phyloP scores from a whole-genome alignment of 2,797 vertebrate genomes.

The Bradypus variegatus region DNA sequence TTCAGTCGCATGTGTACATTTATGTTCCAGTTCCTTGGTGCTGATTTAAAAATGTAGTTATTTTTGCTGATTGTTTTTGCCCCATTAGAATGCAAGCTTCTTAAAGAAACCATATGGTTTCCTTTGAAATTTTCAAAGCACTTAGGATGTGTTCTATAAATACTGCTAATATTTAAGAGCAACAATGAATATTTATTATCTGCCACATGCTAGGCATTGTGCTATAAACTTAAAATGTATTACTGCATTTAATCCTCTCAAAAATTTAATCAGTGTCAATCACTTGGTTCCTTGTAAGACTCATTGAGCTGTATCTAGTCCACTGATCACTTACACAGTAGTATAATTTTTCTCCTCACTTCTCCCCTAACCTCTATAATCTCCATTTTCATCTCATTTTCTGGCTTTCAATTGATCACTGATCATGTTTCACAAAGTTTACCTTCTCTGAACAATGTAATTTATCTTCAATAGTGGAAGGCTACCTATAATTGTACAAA shows the following conservation, averaged over 20 bases:
- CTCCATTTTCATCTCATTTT: slow-evolving; percentile 1
- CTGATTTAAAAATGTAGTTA: not conserved
- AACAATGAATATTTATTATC: not conserved
- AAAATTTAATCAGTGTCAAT: slow-evolving; percentile 17
- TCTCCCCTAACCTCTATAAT: not conserved
- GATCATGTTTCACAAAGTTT: not conserved
- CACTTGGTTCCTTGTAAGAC: not conserved
- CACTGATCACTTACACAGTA: not conserved
- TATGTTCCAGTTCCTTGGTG: not conserved
- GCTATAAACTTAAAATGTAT: not conserved
- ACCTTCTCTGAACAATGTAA: not conserved
- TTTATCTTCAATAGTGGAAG: not conserved
- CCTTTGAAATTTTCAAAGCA: slow-evolving; percentile 9
- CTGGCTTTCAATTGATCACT: not conserved
- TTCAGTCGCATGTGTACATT: not conserved
- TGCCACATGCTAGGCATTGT: not conserved
- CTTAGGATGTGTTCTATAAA: not conserved
- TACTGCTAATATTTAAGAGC: not conserved
- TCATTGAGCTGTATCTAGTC: not conserved
- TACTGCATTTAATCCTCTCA: not conserved
- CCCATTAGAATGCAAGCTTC: not conserved
- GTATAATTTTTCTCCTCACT: not conserved
- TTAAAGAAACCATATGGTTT: not conserved
- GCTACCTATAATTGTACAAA: not conserved
- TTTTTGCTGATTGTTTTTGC: not conserved